Percentiles rank a stretch among this genome's conserved stretches.
Evolutionary conservation across 2,888 invertebrate genomes (phyloP).

Genomic region (Synanthedon formicaeformis): DNA sequence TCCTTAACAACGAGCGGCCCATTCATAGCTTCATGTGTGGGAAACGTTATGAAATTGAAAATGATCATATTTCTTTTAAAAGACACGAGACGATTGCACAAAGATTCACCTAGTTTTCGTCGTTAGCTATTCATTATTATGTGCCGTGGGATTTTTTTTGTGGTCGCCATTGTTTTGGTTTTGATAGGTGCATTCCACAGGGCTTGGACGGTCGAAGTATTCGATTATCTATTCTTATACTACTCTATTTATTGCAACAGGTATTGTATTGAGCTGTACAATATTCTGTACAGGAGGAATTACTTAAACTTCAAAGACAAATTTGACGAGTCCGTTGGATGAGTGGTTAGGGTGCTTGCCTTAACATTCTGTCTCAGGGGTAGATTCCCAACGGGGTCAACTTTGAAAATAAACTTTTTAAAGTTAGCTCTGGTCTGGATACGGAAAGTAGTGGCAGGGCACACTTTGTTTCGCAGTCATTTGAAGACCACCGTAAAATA

Average conservation of each 20-base stretch:
- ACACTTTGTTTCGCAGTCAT: too few relatives aligned
- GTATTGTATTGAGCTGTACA: neutral
- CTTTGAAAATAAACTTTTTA: too few relatives aligned
- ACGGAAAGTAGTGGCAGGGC: too few relatives aligned
- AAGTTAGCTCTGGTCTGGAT: too few relatives aligned
- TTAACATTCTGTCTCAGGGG: too few relatives aligned
- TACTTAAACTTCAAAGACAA: too few relatives aligned
- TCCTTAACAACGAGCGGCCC: slow-evolving; percentile 29
- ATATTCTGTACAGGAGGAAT: too few relatives aligned
- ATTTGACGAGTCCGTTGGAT: neutral
- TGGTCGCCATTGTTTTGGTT: slow-evolving; percentile 48
- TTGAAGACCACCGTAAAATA: too few relatives aligned
- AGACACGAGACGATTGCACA: slow-evolving; percentile 65
- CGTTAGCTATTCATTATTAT: slow-evolving; percentile 67
- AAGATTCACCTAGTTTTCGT: slow-evolving; percentile 71
- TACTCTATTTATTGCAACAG: neutral
- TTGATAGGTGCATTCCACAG: slow-evolving; percentile 60
- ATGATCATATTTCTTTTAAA: slow-evolving; percentile 70
- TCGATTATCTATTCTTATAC: neutral
- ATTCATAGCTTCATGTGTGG: slow-evolving; percentile 58
- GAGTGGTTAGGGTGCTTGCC: too few relatives aligned
- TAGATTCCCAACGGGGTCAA: too few relatives aligned
- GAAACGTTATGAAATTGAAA: slow-evolving; percentile 68
- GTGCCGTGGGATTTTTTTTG: slow-evolving; percentile 66
- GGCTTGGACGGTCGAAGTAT: slow-evolving; percentile 27